phyloP scores from a whole-genome alignment of 2,113 vertebrate species.

The Mobula birostris region DNA sequence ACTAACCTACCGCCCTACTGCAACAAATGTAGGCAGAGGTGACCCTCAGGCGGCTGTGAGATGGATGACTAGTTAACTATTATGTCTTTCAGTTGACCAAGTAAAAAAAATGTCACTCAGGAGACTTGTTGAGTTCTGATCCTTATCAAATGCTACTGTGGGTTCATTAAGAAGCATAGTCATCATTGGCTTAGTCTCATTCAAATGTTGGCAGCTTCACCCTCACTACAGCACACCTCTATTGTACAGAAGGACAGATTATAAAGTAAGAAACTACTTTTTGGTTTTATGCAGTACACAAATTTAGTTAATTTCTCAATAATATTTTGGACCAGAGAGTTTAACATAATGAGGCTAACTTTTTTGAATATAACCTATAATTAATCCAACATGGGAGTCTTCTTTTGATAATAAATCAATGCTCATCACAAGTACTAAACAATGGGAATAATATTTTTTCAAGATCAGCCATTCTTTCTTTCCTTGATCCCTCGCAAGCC shows the following conservation, averaged over 20 bases:
- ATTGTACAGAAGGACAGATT: neutral
- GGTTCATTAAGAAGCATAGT: neutral
- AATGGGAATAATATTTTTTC: neutral
- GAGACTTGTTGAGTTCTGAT: neutral
- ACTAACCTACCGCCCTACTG: too few species aligned
- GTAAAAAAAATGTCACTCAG: neutral
- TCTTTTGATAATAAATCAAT: neutral
- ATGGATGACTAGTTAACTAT: neutral
- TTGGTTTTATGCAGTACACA: neutral
- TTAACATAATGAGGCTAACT: neutral
- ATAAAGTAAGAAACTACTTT: neutral
- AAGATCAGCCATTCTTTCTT: neutral
- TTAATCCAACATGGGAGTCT: neutral
- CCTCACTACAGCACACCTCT: neutral
- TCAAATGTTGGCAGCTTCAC: neutral
- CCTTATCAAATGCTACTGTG: neutral
- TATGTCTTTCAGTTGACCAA: neutral
- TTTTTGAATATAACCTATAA: neutral
- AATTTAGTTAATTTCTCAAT: neutral
- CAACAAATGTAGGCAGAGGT: neutral
- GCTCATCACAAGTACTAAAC: neutral
- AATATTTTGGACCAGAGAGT: neutral
- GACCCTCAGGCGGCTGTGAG: neutral
- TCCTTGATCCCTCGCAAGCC: neutral
- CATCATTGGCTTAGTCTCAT: neutral